phyloP scores from a whole-genome alignment of 1,140 invertebrate species.

The Eriosoma lanigerum region DNA sequence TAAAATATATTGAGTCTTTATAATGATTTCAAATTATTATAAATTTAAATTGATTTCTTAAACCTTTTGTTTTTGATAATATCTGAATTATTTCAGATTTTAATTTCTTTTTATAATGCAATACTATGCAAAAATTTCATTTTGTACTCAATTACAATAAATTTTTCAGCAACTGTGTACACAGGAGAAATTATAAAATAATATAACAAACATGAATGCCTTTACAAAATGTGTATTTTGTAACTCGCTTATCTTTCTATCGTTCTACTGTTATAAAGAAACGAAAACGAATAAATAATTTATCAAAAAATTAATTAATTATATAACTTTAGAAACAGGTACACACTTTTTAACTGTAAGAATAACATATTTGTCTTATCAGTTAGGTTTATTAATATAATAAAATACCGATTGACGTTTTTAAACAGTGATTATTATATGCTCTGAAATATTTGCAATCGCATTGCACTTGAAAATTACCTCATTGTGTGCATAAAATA shows the following conservation, averaged over 20 bases:
- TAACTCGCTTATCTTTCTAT: background rate
- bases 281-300: constrained; percentile 2
- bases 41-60: too few species aligned
- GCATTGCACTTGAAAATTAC: background rate
- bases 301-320: background rate
- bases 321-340: background rate
- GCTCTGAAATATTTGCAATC: background rate
- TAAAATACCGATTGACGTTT: background rate
- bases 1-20: too few species aligned
- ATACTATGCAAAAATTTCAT: background rate
- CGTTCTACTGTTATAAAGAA: background rate
- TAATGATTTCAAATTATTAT: too few species aligned
- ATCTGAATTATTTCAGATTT: too few species aligned
- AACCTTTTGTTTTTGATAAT: too few species aligned
- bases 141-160: background rate
- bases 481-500: background rate
- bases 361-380: background rate
- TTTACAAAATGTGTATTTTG: too few species aligned
- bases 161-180: too few species aligned
- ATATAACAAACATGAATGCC: too few species aligned
- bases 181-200: too few species aligned
- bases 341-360: background rate
- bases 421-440: background rate
- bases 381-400: background rate
- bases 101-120: background rate